These are phyloP conservation scores for Caenorhabditis wallacei DNA, from an alignment of 2,888 invertebrate genomes.

Conservation along the genomic window DNA sequence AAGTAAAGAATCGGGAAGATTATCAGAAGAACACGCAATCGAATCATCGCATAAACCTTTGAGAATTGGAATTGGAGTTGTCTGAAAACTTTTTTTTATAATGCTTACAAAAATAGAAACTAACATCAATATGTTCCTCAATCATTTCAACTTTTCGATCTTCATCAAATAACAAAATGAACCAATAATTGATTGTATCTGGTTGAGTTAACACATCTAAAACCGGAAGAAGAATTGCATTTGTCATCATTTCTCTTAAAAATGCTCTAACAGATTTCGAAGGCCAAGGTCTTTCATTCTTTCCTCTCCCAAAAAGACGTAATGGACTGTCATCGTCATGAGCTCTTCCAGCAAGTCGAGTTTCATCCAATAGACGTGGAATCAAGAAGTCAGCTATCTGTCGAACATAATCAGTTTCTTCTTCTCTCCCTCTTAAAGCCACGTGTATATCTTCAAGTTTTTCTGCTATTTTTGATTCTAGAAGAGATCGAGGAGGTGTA, in stretches of 20 bases:
- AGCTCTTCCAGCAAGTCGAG: constrained; percentile 77
- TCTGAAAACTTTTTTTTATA: constrained; percentile 37
- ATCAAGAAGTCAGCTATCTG: constrained; percentile 80
- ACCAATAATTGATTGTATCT: constrained; percentile 80
- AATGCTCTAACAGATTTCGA: constrained; percentile 78
- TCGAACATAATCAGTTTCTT: constrained; percentile 76
- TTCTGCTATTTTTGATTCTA: constrained; percentile 73
- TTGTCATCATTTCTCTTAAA: constrained; percentile 79
- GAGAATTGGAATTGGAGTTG: constrained; percentile 64
- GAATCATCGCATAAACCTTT: constrained; percentile 66
- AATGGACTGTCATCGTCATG: constrained; percentile 71
- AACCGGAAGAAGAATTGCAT: constrained; percentile 77
- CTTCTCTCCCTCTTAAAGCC: constrained; percentile 73
- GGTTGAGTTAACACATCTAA: constrained; percentile 81
- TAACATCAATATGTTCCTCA: constrained; percentile 36
- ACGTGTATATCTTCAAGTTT: constrained; percentile 74
- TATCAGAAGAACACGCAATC: constrained; percentile 8
- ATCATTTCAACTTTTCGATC: constrained; percentile 23
- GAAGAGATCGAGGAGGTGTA: constrained; percentile 23
- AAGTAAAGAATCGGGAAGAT: constrained; percentile 49
- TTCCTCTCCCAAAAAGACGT: constrained; percentile 51
- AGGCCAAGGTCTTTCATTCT: constrained; percentile 75
- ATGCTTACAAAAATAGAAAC: background rate
- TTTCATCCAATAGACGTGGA: constrained; percentile 77
- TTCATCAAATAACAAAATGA: constrained; percentile 73